Conservation (phyloP, 2,113 vertebrate species). For the Opisthocomus hoazin region DNA sequence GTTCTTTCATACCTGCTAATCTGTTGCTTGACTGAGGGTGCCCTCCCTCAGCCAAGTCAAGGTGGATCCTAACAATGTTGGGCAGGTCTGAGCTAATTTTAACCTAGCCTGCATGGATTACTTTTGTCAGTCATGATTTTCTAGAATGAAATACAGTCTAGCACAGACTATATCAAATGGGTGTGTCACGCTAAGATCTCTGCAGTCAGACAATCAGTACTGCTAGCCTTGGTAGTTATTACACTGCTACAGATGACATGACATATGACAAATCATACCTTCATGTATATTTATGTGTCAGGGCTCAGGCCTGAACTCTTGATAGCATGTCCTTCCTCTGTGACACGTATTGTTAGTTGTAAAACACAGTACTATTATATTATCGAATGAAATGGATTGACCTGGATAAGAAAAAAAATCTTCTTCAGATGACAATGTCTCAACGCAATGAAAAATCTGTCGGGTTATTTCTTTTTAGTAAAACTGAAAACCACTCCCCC, state of each 20-base stretch:
- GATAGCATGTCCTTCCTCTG: not conserved
- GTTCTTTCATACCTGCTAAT: accelerated
- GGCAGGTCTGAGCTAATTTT: not conserved
- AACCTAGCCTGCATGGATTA: not conserved
- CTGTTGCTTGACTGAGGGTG: not conserved
- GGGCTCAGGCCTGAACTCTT: not conserved
- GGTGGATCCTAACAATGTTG: not conserved
- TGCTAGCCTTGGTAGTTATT: not conserved
- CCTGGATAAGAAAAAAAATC: not conserved
- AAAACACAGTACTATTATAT: not conserved
- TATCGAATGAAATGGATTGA: not conserved
- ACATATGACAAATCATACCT: not conserved
- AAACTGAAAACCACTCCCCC: not conserved
- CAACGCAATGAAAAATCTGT: not conserved
- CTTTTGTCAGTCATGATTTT: not conserved
- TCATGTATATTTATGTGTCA: not conserved
- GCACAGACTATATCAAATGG: no score
- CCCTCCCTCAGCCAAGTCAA: not conserved
- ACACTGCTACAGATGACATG: not conserved
- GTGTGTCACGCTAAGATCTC: not conserved
- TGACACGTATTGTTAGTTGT: not conserved
- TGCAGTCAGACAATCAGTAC: not conserved
- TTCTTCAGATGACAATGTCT: not conserved
- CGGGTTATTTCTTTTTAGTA: not conserved
- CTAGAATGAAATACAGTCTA: not conserved